Base-by-base conservation (phyloP, 2,113 vertebrate genomes). In the Datnioides undecimradiatus region DNA sequence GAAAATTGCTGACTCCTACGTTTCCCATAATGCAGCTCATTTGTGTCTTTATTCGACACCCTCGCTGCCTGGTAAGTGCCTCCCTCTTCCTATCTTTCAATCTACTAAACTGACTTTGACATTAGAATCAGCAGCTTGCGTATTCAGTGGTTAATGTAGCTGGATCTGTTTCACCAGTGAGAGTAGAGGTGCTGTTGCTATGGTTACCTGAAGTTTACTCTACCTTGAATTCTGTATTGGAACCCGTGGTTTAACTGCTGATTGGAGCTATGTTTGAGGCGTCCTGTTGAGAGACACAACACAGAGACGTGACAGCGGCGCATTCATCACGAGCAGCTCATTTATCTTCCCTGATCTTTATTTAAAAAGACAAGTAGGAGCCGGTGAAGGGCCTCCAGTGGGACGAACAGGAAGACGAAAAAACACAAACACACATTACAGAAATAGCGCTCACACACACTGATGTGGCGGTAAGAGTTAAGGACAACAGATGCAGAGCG, bases 321-420 rank as follows among this genome's bases (percentile, higher is more conserved):
- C 38, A 38, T 72, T 38, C 3, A 72, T 73, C 40, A 34, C 54
- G 6, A 2, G 13, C 1, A 29, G n/a, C 23, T 79, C 29, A 40
- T 62, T 65, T 49, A 45, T 70, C 33, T 23, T 6, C 19, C 19
- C 29, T 29, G 40, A 55, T 66, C 23, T 75, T 45, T 49, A 71
- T 64, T 80, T 40, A 72, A 41, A 38, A 33, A 40, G 72, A 69
- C 71, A 52, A n/a, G 27, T 7, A 33, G n/a, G 57, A 59, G 19
- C 9, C 17, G n/a, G 11, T 29, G 29, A 64, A 29, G 36, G 29
- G 38, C 33, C 43, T 55, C 48, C 21, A 54, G 9, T n/a, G 40
- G 40, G 60, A 78, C 11, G 19, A 31, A 4, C 52, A 49, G 10
- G 13, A 21, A 45, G 12, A n/a, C n/a, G n/a, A 0, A 34, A 46